These are phyloP conservation scores for Hirtodrosophila cameraria DNA, from an alignment of 2,888 invertebrate species.

Conservation along the genomic window DNA sequence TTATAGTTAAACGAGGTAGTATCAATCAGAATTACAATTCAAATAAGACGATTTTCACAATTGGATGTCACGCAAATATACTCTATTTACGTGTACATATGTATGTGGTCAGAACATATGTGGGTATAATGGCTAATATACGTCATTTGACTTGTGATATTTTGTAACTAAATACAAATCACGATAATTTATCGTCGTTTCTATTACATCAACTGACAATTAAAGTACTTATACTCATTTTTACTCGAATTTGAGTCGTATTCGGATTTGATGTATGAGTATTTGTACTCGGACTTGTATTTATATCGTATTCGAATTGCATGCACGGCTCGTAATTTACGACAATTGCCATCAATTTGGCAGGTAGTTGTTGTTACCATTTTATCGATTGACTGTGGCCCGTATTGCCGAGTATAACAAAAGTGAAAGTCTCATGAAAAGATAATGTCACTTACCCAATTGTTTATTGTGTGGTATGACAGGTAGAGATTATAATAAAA, in stretches of 20 bases:
- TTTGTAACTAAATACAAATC: conserved; percentile 27
- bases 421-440: conserved; percentile 38
- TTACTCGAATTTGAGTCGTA: too few species aligned
- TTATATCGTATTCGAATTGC: not conserved
- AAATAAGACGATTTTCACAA: conserved; percentile 35
- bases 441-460: conserved; percentile 36
- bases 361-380: conserved; percentile 10
- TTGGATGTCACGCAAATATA: conserved; percentile 41
- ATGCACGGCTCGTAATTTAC: conserved; percentile 20
- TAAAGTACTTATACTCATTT: conserved; percentile 4
- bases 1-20: conserved; percentile 1
- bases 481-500: conserved; percentile 6
- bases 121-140: conserved; percentile 9
- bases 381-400: conserved; percentile 31
- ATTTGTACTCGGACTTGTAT: not conserved
- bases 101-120: not conserved
- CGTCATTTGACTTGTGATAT: conserved; percentile 9
- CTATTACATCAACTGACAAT: conserved; percentile 16
- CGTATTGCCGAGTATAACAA: conserved; percentile 1
- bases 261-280: not conserved
- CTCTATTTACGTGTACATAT: conserved; percentile 8
- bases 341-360: conserved; percentile 37
- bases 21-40: conserved; percentile 11
- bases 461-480: not conserved
- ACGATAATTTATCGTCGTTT: conserved; percentile 24